phyloP scores from a whole-genome alignment of 2,113 vertebrate species.

The Nannospalax galili region DNA sequence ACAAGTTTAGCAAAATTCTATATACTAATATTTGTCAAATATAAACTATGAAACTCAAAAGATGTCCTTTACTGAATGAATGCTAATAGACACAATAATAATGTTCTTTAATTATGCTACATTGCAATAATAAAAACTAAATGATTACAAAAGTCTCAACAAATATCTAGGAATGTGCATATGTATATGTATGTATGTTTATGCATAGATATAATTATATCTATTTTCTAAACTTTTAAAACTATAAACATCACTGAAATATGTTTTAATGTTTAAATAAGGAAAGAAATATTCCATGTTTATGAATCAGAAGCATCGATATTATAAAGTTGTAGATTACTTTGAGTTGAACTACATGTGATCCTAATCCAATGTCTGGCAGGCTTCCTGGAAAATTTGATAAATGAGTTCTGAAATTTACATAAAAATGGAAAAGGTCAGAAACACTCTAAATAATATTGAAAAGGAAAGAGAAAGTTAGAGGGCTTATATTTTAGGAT shows the following conservation, averaged over 20 bases:
- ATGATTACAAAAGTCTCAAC: not conserved
- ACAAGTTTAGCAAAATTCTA: not conserved
- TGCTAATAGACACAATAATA: not conserved
- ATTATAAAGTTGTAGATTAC: not conserved
- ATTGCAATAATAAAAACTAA: not conserved
- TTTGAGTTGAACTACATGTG: not conserved
- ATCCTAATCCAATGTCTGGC: not conserved
- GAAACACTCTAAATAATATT: not conserved
- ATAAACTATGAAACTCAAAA: no score
- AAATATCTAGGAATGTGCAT: not conserved
- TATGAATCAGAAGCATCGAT: not conserved
- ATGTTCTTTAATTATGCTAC: not conserved
- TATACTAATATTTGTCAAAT: not conserved
- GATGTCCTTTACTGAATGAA: not conserved
- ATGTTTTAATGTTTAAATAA: not conserved
- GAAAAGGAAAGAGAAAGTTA: not conserved
- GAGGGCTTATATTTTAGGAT: not conserved
- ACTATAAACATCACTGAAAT: not conserved
- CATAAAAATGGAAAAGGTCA: not conserved
- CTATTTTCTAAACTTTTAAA: not conserved
- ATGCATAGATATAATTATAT: not conserved
- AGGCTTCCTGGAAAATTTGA: not conserved
- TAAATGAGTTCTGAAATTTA: slow-evolving; percentile 15
- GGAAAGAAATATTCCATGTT: not conserved
- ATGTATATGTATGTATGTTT: not conserved